Percentiles rank a stretch among this genome's conserved stretches.
phyloP scores from a whole-genome alignment of 2,113 vertebrate genomes.

The Chrysochloris asiatica region DNA sequence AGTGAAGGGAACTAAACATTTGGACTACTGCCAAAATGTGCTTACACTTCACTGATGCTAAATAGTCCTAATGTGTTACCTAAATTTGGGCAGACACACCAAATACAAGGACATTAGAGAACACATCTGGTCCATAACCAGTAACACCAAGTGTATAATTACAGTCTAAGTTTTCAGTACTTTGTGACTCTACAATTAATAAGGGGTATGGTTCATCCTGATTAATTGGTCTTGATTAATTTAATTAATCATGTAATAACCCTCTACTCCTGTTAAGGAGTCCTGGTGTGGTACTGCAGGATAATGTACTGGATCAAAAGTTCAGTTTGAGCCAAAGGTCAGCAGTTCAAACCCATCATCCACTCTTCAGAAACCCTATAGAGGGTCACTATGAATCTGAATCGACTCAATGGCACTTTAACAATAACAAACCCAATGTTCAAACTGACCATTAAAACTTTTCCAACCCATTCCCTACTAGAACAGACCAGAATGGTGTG shows the following conservation, averaged over 20 bases:
- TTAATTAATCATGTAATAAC: no score
- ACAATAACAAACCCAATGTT: constrained; percentile 27
- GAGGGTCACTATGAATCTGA: no score
- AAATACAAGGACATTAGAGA: constrained; percentile 13
- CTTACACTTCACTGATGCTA: constrained; percentile 22
- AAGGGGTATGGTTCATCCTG: not conserved
- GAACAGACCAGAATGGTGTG: not conserved
- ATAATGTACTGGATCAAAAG: no score
- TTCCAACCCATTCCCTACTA: not conserved
- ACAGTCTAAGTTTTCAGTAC: not conserved
- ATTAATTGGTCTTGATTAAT: not conserved
- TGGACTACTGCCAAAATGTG: constrained; percentile 5
- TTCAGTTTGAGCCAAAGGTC: no score
- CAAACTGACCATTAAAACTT: not conserved
- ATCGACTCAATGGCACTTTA: no score
- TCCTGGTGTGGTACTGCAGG: no score
- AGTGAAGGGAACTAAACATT: not conserved
- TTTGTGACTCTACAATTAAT: not conserved
- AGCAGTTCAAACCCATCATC: no score
- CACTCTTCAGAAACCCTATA: no score
- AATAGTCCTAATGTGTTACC: not conserved
- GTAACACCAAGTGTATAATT: not conserved
- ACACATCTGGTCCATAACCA: not conserved
- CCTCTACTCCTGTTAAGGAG: no score
- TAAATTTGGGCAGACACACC: not conserved